Percentiles rank a stretch among this genome's conserved stretches.
Conservation (phyloP, 2,113 vertebrate species). For the Corvus moneduloides region DNA sequence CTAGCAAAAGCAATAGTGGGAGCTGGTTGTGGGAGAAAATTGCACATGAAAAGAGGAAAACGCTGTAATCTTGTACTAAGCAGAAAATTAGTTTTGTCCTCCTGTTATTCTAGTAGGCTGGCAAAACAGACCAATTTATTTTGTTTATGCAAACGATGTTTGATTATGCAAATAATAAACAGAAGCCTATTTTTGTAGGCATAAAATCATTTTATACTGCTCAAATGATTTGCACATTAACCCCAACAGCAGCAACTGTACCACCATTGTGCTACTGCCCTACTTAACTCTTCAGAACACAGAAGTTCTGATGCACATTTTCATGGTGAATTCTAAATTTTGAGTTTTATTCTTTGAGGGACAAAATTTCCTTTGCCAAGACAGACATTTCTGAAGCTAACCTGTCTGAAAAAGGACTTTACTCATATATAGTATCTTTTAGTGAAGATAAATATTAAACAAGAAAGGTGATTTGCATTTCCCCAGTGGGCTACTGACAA, state of each 20-base stretch:
- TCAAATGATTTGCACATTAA: constrained; percentile 11
- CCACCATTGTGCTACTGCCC: neutral
- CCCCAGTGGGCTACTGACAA: neutral
- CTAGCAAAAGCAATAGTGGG: neutral
- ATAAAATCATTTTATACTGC: neutral
- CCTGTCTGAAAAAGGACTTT: neutral
- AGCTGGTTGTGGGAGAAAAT: neutral
- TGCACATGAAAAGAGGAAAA: neutral
- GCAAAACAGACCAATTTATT: constrained; percentile 8
- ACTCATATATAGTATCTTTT: neutral
- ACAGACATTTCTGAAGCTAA: neutral
- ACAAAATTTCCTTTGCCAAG: neutral
- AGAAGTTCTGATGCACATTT: neutral
- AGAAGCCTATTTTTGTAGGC: constrained; percentile 4
- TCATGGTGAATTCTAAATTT: neutral
- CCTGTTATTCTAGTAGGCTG: neutral
- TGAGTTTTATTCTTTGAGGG: neutral
- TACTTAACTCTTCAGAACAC: neutral
- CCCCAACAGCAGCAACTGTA: neutral
- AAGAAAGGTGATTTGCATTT: neutral
- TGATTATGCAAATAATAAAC: constrained; percentile 31
- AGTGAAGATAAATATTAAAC: neutral
- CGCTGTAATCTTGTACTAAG: neutral
- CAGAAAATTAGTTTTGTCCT: constrained; percentile 27
- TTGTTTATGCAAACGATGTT: neutral